phyloP scores from a whole-genome alignment of 1,140 invertebrate genomes.

The Conopomorpha cramerella region DNA sequence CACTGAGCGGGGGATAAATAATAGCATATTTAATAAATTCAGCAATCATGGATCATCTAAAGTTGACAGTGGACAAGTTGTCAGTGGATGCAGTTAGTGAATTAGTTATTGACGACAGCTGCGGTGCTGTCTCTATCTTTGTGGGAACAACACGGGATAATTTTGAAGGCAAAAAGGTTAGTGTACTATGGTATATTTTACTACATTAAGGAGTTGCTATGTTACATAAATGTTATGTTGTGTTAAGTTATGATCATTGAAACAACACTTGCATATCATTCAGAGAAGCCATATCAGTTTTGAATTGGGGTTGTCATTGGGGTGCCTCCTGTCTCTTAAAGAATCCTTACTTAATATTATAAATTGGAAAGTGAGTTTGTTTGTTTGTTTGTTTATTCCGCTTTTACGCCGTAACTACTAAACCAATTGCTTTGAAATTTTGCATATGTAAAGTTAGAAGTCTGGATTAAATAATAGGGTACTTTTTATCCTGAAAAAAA shows the following conservation, averaged over 20 bases:
- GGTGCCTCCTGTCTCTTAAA: too few relatives aligned
- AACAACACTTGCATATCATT: too few relatives aligned
- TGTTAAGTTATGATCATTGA: not conserved
- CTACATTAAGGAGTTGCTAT: not conserved
- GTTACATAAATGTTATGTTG: conserved; percentile 4
- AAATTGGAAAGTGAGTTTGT: too few relatives aligned
- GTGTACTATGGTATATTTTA: not conserved
- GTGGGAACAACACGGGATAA: conserved; percentile 90
- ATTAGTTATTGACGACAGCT: conserved; percentile 71
- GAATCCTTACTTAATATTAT: too few relatives aligned
- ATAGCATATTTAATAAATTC: conserved; percentile 1
- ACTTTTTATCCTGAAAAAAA: too few relatives aligned
- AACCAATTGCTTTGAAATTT: too few relatives aligned
- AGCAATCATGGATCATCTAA: conserved; percentile 66
- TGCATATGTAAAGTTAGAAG: too few relatives aligned
- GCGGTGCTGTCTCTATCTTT: conserved; percentile 89
- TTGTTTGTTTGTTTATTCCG: too few relatives aligned
- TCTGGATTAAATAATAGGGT: too few relatives aligned
- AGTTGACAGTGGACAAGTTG: conserved; percentile 71
- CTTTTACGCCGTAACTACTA: too few relatives aligned
- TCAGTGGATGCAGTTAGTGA: conserved; percentile 70
- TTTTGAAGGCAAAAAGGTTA: conserved; percentile 82
- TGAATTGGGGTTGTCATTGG: too few relatives aligned
- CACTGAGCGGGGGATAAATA: conserved; percentile 83
- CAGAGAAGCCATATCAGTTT: too few relatives aligned